Conservation (phyloP, 2,888 invertebrate genomes). For the Agrilus cyanescens region DNA sequence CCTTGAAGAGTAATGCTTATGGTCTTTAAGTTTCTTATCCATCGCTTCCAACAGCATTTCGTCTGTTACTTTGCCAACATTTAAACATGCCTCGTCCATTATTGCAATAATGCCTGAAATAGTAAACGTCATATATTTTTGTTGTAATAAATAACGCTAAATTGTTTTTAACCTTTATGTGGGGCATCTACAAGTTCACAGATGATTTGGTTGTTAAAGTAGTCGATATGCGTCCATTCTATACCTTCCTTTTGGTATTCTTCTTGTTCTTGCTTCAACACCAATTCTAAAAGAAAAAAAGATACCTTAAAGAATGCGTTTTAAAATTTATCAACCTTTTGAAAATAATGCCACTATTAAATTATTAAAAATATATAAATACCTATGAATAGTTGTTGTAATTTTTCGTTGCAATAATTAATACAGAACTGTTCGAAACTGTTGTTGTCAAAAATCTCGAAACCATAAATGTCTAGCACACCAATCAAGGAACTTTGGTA, state of each 20-base stretch:
- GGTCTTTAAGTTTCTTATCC: conserved; percentile 75
- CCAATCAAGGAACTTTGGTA: conserved; percentile 77
- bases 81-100: conserved; percentile 94
- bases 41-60: conserved; percentile 82
- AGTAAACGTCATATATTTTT: neutral
- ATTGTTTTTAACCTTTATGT: conserved; percentile 58
- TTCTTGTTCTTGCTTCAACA: conserved; percentile 95
- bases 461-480: conserved; percentile 96
- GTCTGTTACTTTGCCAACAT: conserved; percentile 82
- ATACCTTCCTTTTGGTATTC: conserved; percentile 94
- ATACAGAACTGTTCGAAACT: conserved; percentile 99
- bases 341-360: neutral
- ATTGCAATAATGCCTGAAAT: conserved; percentile 56
- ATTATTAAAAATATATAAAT: conserved; percentile 23
- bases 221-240: conserved; percentile 87
- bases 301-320: neutral
- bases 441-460: conserved; percentile 94
- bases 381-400: conserved; percentile 96
- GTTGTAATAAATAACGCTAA: neutral
- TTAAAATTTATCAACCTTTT: too few species aligned
- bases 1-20: conserved; percentile 84
- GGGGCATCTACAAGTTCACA: conserved; percentile 92
- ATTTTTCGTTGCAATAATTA: conserved; percentile 97
- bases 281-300: conserved; percentile 57
- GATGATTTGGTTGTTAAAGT: conserved; percentile 94